Conservation (phyloP, 2,888 invertebrate species). For the Carcina quercana region DNA sequence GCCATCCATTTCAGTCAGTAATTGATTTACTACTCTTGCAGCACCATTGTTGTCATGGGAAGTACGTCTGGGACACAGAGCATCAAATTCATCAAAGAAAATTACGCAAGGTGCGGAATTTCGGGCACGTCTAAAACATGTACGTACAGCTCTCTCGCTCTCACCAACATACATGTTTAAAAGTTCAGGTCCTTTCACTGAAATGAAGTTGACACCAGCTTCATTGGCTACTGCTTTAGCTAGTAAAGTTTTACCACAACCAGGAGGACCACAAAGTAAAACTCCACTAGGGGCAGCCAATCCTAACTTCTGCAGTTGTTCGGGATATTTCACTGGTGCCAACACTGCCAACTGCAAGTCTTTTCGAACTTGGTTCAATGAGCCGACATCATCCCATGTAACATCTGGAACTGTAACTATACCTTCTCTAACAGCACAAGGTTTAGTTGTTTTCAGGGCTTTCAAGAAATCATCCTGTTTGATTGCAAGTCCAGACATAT, state of each 20-base stretch:
- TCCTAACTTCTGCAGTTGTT: slow-evolving; percentile 85
- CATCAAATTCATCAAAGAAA: slow-evolving; percentile 99
- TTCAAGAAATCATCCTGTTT: slow-evolving; percentile 83
- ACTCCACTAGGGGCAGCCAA: slow-evolving; percentile 91
- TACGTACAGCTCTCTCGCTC: slow-evolving; percentile 97
- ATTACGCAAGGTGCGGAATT: slow-evolving; percentile 98
- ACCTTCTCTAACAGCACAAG: slow-evolving; percentile 96
- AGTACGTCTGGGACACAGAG: slow-evolving; percentile 92
- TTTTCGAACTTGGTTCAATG: slow-evolving; percentile 88
- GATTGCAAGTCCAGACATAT: slow-evolving; percentile 79
- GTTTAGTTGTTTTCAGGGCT: slow-evolving; percentile 89
- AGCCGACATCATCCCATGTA: slow-evolving; percentile 98
- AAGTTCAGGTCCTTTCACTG: slow-evolving; percentile 98
- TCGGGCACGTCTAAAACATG: slow-evolving; percentile 94
- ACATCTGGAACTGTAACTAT: slow-evolving; percentile 98
- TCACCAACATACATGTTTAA: slow-evolving; percentile 99
- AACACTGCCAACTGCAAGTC: slow-evolving; percentile 93
- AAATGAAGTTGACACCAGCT: slow-evolving; percentile 98
- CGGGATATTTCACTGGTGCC: slow-evolving; percentile 92
- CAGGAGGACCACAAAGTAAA: slow-evolving; percentile 96
- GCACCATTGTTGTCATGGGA: slow-evolving; percentile 82
- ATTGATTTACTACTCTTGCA: slow-evolving; percentile 94
- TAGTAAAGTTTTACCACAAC: slow-evolving; percentile 95
- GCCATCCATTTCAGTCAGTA: slow-evolving; percentile 99
- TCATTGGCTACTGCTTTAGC: slow-evolving; percentile 99